Evolutionary conservation across 2,888 invertebrate species (phyloP), one percentile per base, ranked within the genome.

Genomic region (Perizoma flavofasciatum): DNA sequence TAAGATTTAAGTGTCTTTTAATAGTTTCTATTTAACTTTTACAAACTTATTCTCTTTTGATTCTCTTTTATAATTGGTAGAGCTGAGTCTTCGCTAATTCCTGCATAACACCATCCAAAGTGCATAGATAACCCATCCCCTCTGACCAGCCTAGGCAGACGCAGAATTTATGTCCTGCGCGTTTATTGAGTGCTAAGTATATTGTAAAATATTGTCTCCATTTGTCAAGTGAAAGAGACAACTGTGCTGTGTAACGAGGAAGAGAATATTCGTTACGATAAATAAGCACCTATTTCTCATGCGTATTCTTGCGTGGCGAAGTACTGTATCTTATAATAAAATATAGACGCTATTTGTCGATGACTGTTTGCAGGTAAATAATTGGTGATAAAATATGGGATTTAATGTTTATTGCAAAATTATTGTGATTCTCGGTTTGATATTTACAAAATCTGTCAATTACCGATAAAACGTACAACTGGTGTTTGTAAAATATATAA

Each of bases 81-180:
- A 22, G 22, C 22, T 2, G 22, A 22, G 3, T 22, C 22, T 22
- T 22, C 1, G 22, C 22, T 2, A 44, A 51, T 75, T 40, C 11
- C 60, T 32, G 59, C 56, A 75, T 74, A 43, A 51, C 5, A 5
- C 53, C 59, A 33, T 73, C 66, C 68, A 52, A 73, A 73, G 74
- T 74, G 69, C 72, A 63, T 63, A 59, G 85, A 86, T 86, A 85
- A 81, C 84, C 82, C 69, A 48, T 63, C 72, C 71, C 72, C 77
- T 69, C 49, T 68, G 72, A 22, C 67, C 50, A 57, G 63, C 70
- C 68, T 48, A 66, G 65, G 67, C 65, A 46, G 11, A 67, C 73
- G 70, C 66, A 53, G 72, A 77, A 76, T 77, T 77, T 70, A 74
- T 64, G 61, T 66, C 55, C 59, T 49, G 49, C 49, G 48, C 59